Base-by-base conservation (phyloP, 2,797 vertebrate species). In the Sebastes oblongus region DNA sequence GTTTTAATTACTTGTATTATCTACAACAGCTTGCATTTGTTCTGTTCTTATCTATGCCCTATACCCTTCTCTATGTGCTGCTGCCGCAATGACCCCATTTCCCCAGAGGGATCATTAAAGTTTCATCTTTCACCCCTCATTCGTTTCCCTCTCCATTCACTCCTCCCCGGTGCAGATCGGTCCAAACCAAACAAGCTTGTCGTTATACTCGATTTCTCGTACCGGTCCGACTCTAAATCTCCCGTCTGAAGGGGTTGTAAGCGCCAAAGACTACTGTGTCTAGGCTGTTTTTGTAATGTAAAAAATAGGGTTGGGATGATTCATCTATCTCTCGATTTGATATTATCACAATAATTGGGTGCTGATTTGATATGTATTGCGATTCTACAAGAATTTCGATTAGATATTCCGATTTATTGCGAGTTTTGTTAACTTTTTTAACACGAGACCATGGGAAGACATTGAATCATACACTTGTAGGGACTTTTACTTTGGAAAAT, bases 51-150 rank as follows among this genome's bases (percentile, higher is more conserved):
- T 90, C 88, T 78, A 13, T 66, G 67, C 76, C 70, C 67, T 64
- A 42, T 42, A 66, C 77, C 66, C 69, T 77, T 77, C 75, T 71
- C 85, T 39, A 6, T 42, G 39, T 70, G 74, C 75, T 70, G 72
- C 75, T 66, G 84, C 90, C 62, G 87, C 78, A 88, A 80, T 82
- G 88, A 89, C 86, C 83, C 85, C 29, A 81, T 91, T 90, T 92
- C 93, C 93, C 93, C 82, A 80, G 93, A 88, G 93, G 88, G 92
- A 92, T 94, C 90, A 94, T 94, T 94, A 94, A 93, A 92, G 93
- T 93, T 92, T 94, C 91, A 89, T 93, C 89, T 94, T 93, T 94
- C 90, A 91, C 91, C 90, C 86, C 87, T 92, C 82, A 81, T 91
- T 92, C 88, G 88, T 93, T 92, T 83, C 78, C 81, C 73, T 85